Evolutionary conservation across 2,797 vertebrate genomes (phyloP).

Genomic region (Loriculus beryllinus): DNA sequence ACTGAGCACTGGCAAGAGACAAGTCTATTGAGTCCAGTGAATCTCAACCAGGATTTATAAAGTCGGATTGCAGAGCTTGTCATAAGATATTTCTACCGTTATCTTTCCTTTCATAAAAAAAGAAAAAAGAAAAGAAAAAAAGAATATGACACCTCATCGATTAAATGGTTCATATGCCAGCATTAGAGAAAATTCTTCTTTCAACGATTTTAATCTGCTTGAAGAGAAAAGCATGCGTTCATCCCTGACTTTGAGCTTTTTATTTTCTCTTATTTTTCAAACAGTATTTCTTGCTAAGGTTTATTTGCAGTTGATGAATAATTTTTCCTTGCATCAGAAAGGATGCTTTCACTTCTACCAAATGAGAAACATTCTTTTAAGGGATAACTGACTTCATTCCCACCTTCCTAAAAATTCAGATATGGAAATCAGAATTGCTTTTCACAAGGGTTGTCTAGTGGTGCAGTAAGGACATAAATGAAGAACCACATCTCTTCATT

Average conservation of each 20-base stretch:
- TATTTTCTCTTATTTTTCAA: neutral
- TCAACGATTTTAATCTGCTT: neutral
- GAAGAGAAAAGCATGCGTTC: neutral
- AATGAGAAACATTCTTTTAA: neutral
- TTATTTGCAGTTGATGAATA: neutral
- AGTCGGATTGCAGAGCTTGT: neutral
- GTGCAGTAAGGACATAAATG: neutral
- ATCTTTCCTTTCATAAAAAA: neutral
- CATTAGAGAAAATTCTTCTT: neutral
- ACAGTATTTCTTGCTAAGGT: neutral
- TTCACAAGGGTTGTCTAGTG: neutral
- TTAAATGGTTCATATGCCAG: neutral
- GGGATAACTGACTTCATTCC: neutral
- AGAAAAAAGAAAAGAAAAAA: neutral
- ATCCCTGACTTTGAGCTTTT: neutral
- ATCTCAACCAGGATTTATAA: neutral
- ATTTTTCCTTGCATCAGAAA: neutral
- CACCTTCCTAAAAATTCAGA: neutral
- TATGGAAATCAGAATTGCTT: neutral
- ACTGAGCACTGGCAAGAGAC: neutral
- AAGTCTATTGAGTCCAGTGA: neutral
- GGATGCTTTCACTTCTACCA: neutral
- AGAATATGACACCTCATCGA: rapidly evolving
- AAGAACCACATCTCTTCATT: neutral
- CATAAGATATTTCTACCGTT: neutral